Conservation (phyloP, 2,888 invertebrate genomes). For the Argyra leucocephala region DNA sequence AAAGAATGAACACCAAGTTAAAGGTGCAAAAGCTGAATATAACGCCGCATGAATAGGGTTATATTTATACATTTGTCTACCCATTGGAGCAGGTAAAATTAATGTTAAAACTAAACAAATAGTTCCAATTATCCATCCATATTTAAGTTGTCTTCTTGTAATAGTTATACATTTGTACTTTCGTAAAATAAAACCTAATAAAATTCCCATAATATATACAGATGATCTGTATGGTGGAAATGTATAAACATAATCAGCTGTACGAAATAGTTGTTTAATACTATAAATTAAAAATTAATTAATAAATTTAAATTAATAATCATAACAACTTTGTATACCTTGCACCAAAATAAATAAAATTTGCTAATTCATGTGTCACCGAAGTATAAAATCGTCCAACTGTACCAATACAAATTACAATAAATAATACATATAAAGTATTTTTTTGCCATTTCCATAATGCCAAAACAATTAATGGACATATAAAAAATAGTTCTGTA, state of each 20-base stretch:
- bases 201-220: slow-evolving; percentile 59
- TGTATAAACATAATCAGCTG: slow-evolving; percentile 60
- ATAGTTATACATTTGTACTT: slow-evolving; percentile 44
- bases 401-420: slow-evolving; percentile 50
- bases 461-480: slow-evolving; percentile 50
- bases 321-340: slow-evolving; percentile 43
- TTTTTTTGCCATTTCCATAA: slow-evolving; percentile 54
- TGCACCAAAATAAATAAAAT: slow-evolving; percentile 59
- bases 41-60: slow-evolving; percentile 54
- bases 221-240: slow-evolving; percentile 56
- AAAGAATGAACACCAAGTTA: slow-evolving; percentile 58
- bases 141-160: slow-evolving; percentile 39
- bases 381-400: slow-evolving; percentile 54
- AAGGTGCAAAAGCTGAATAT: slow-evolving; percentile 61
- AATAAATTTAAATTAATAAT: neutral
- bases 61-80: slow-evolving; percentile 52
- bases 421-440: slow-evolving; percentile 44
- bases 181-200: slow-evolving; percentile 51
- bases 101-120: slow-evolving; percentile 48
- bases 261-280: slow-evolving; percentile 55
- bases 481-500: slow-evolving; percentile 55
- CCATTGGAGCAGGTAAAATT: slow-evolving; percentile 56
- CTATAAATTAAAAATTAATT: slow-evolving; percentile 40
- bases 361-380: slow-evolving; percentile 50
- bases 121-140: slow-evolving; percentile 50